These are phyloP conservation scores for Cephalotes varians DNA, from an alignment of 2,888 invertebrate species.

Conservation along the genomic window DNA sequence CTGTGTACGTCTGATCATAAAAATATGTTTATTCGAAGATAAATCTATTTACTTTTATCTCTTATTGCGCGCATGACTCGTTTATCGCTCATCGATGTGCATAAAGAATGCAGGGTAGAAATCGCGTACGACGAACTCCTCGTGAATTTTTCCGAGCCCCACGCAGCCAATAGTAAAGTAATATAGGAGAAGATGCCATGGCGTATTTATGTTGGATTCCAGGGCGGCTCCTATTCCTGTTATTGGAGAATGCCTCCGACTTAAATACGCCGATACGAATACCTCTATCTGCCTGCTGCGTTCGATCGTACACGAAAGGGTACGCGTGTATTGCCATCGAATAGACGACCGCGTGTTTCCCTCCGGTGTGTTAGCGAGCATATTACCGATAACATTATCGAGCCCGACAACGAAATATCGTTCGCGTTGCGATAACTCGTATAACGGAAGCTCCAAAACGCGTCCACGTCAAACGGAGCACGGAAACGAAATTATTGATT, in stretches of 20 bases:
- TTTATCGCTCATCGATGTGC: neutral
- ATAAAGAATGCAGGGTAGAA: slow-evolving; percentile 5
- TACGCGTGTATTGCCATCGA: slow-evolving; percentile 32
- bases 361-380: slow-evolving; percentile 25
- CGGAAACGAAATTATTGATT: slow-evolving; percentile 33
- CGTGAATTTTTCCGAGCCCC: slow-evolving; percentile 70
- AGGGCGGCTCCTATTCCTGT: slow-evolving; percentile 74
- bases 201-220: slow-evolving; percentile 82
- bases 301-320: slow-evolving; percentile 43
- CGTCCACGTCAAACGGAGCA: neutral
- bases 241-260: slow-evolving; percentile 76
- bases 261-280: slow-evolving; percentile 68
- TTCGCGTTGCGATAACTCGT: slow-evolving; percentile 25
- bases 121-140: slow-evolving; percentile 56
- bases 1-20: neutral
- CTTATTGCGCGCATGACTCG: slow-evolving; percentile 1
- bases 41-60: neutral
- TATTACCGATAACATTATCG: slow-evolving; percentile 51
- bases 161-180: slow-evolving; percentile 78
- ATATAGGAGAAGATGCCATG: slow-evolving; percentile 78
- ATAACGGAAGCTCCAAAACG: neutral
- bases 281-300: slow-evolving; percentile 39
- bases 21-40: slow-evolving; percentile 1
- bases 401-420: slow-evolving; percentile 37
- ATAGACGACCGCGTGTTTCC: slow-evolving; percentile 34